phyloP scores from a whole-genome alignment of 53 echinoderm and acorn worm genomes.

The Actinopyga echinites region DNA sequence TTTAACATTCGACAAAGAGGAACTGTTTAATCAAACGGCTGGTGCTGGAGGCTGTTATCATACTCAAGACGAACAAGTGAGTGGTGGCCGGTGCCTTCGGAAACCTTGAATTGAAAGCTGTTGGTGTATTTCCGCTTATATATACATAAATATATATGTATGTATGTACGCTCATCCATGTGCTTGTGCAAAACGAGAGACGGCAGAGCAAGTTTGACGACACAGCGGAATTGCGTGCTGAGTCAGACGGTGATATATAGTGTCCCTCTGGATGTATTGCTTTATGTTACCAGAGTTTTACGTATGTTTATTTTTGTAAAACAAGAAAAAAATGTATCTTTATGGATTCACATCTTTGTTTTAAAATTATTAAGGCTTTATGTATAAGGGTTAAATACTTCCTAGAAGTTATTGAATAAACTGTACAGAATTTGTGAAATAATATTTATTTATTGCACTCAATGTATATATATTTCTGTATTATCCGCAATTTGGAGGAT shows the following conservation, averaged over 20 bases:
- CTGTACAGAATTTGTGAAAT: slow-evolving; percentile 33
- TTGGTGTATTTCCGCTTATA: slow-evolving; percentile 14
- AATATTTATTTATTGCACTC: slow-evolving; percentile 38
- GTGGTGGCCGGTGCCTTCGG: neutral
- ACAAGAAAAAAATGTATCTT: slow-evolving; percentile 31
- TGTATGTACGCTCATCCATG: neutral
- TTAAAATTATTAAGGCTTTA: slow-evolving; percentile 34
- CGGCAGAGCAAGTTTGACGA: too few species aligned
- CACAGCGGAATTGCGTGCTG: too few species aligned
- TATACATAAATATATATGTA: neutral
- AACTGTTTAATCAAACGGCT: slow-evolving; percentile 31
- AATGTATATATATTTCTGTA: slow-evolving; percentile 36
- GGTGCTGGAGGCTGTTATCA: slow-evolving; percentile 21
- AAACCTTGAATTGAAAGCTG: slow-evolving; percentile 7
- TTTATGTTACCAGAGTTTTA: slow-evolving; percentile 31
- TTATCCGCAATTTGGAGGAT: slow-evolving; percentile 6
- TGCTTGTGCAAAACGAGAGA: neutral
- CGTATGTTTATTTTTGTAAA: slow-evolving; percentile 39
- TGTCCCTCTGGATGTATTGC: slow-evolving; percentile 4
- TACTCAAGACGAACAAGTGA: neutral
- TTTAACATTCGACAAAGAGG: neutral
- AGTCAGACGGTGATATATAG: neutral
- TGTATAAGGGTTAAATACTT: slow-evolving; percentile 22
- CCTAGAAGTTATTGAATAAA: slow-evolving; percentile 21
- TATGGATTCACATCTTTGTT: slow-evolving; percentile 29